A percentile compares a stretch with the other conserved stretches of the same genome.
Evolutionary conservation across 2,113 vertebrate genomes (phyloP).

Genomic region (Lepus europaeus): DNA sequence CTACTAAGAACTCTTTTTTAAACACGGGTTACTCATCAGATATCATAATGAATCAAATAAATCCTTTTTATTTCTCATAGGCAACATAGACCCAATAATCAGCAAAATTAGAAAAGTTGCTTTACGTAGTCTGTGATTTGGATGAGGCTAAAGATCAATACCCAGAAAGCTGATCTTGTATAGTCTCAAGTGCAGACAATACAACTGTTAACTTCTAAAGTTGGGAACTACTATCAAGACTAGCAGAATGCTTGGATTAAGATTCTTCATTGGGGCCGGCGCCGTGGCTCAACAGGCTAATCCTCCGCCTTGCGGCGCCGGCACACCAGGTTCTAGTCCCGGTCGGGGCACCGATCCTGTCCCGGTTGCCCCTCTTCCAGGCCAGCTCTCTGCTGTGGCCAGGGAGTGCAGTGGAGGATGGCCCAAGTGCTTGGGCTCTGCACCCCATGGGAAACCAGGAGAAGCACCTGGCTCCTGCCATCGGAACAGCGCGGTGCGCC

Average conservation of each 20-base stretch:
- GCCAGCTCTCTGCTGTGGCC: no score
- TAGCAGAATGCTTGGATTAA: constrained; percentile 21
- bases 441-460: no score
- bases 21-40: not conserved
- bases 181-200: not conserved
- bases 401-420: no score
- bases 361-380: no score
- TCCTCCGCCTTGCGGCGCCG: no score
- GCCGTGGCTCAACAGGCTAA: no score
- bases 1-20: not conserved
- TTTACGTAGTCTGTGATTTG: not conserved
- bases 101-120: not conserved
- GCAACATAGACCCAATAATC: not conserved
- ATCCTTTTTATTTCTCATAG: not conserved
- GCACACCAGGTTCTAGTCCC: no score
- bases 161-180: not conserved
- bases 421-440: no score
- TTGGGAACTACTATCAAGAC: not conserved
- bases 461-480: no score
- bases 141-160: not conserved
- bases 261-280: not conserved
- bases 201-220: not conserved
- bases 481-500: no score
- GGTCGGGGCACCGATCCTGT: no score
- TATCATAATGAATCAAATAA: not conserved